Evolutionary conservation across 2,113 vertebrate genomes (phyloP).

Genomic region (Symphodus melops): DNA sequence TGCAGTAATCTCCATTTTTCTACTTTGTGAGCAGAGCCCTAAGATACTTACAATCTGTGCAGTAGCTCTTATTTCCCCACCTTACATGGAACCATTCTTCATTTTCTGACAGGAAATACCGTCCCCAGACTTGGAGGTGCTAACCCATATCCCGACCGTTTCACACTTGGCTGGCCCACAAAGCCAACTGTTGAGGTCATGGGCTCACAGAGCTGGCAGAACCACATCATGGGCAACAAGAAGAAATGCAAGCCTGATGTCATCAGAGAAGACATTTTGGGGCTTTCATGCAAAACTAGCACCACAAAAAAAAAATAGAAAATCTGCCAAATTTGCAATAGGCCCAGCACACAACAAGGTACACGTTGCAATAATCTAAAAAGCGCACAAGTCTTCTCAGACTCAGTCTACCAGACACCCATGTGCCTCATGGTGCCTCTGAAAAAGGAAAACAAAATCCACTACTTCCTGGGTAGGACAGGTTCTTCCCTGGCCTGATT

Average conservation of each 20-base stretch:
- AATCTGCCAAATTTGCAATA: neutral
- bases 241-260: slow-evolving; percentile 19
- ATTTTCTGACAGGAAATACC: slow-evolving; percentile 41
- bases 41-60: slow-evolving; percentile 14
- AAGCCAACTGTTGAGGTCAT: slow-evolving; percentile 24
- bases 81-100: slow-evolving; percentile 39
- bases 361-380: neutral
- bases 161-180: slow-evolving; percentile 50
- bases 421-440: too few species aligned
- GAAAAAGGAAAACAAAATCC: too few species aligned
- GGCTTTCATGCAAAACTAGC: slow-evolving; percentile 9
- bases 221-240: slow-evolving; percentile 28
- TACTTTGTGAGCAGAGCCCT: slow-evolving; percentile 12
- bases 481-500: too few species aligned
- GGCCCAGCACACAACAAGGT: neutral
- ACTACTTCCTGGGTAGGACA: too few species aligned
- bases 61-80: neutral
- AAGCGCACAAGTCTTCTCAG: too few species aligned
- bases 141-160: slow-evolving; percentile 36
- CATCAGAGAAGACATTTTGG: neutral
- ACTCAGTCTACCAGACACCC: too few species aligned
- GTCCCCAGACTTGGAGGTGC: slow-evolving; percentile 13
- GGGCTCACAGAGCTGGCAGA: slow-evolving; percentile 34
- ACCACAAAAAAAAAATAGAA: neutral
- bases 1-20: slow-evolving; percentile 20